phyloP scores from a whole-genome alignment of 2,888 invertebrate species.

The Eupithecia pulchellata region DNA sequence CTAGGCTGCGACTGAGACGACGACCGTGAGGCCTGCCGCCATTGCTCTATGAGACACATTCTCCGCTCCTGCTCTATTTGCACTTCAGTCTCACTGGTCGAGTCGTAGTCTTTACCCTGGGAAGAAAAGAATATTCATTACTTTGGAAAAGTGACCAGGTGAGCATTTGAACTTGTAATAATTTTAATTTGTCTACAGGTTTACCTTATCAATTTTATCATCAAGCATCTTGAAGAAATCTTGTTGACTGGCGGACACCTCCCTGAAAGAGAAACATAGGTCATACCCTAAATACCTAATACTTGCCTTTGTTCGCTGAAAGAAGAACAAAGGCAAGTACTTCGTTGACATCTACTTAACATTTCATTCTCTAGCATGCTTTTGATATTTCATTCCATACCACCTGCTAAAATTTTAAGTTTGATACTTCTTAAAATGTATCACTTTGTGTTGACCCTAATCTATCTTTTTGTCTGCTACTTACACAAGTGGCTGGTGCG shows the following conservation, averaged over 20 bases:
- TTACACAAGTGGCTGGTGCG: conserved; percentile 70
- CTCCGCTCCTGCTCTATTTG: conserved; percentile 88
- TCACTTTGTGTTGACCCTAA: too few species aligned
- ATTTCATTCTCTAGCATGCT: too few species aligned
- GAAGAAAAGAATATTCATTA: conserved; percentile 12
- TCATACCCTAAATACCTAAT: background rate
- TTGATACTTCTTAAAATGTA: too few species aligned
- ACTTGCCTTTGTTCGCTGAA: too few species aligned
- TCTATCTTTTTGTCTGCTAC: conserved; percentile 43
- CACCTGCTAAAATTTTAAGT: too few species aligned
- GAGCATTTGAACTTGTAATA: background rate
- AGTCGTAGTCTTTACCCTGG: conserved; percentile 93
- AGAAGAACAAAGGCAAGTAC: too few species aligned
- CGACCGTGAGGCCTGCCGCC: conserved; percentile 88
- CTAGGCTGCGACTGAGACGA: conserved; percentile 70
- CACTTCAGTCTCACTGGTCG: conserved; percentile 90
- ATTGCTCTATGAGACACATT: conserved; percentile 88
- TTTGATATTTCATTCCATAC: too few species aligned
- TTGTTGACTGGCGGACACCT: conserved; percentile 94
- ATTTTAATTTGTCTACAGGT: background rate
- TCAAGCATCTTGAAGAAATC: conserved; percentile 97
- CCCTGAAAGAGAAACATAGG: conserved; percentile 80
- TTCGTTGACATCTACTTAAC: too few species aligned
- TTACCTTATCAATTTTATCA: conserved; percentile 95
- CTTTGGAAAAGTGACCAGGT: background rate